Conservation (phyloP, 2,113 vertebrate genomes). For the Eurypyga helias region DNA sequence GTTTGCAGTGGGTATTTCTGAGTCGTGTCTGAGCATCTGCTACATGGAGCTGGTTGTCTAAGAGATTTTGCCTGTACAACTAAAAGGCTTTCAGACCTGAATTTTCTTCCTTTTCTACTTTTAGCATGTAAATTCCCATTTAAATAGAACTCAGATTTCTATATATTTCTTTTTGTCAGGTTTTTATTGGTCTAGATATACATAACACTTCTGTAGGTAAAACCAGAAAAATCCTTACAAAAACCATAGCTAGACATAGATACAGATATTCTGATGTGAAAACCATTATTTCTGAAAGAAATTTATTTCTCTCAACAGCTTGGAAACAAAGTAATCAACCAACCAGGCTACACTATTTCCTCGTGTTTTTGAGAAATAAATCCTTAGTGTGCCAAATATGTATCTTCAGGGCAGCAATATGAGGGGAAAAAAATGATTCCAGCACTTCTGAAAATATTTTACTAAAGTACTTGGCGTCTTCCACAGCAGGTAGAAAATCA, state of each 20-base stretch:
- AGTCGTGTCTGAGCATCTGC: not conserved
- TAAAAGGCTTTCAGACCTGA: not conserved
- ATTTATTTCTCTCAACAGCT: slow-evolving; percentile 28
- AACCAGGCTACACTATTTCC: not conserved
- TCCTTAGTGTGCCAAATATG: slow-evolving; percentile 24
- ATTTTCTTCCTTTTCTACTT: not conserved
- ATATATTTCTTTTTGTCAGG: not conserved
- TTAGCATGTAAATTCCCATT: not conserved
- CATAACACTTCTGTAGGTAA: not conserved
- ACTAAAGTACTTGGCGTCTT: not conserved
- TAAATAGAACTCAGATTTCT: not conserved
- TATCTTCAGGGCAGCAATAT: not conserved
- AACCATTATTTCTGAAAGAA: slow-evolving; percentile 3
- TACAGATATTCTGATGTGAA: not conserved
- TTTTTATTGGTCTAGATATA: not conserved
- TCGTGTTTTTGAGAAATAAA: slow-evolving; percentile 30
- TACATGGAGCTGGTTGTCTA: not conserved
- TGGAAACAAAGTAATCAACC: slow-evolving; percentile 30
- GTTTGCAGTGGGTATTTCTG: not conserved
- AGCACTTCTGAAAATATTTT: slow-evolving; percentile 46
- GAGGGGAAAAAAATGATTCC: not conserved
- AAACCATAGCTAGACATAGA: not conserved
- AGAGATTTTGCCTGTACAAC: not conserved
- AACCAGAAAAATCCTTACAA: not conserved
- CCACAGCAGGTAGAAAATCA: slow-evolving; percentile 61